phyloP scores from a whole-genome alignment of 1,140 invertebrate genomes.

The Hyles vespertilio region DNA sequence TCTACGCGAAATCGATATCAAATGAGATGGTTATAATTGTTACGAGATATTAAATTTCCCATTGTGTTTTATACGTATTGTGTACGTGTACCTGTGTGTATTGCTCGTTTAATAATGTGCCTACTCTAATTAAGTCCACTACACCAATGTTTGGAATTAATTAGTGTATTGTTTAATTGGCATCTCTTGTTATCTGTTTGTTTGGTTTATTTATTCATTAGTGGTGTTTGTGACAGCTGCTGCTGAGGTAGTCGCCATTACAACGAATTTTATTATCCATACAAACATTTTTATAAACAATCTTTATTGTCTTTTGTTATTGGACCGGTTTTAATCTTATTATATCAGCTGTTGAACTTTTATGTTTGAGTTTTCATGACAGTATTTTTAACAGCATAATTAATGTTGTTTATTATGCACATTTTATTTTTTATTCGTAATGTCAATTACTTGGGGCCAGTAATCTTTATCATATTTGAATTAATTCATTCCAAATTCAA shows the following conservation, averaged over 20 bases:
- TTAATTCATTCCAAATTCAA: too few relatives aligned
- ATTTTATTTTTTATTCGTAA: too few relatives aligned
- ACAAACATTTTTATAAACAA: background rate
- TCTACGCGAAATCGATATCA: slow-evolving; percentile 7
- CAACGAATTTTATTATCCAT: slow-evolving; percentile 27
- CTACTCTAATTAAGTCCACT: slow-evolving; percentile 73
- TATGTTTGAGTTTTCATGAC: background rate
- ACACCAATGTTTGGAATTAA: slow-evolving; percentile 75
- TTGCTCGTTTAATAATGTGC: slow-evolving; percentile 65
- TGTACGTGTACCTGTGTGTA: slow-evolving; percentile 36
- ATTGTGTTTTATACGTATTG: slow-evolving; percentile 36
- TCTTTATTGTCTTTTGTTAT: background rate
- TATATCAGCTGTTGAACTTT: background rate
- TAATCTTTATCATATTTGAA: too few relatives aligned
- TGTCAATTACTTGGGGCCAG: too few relatives aligned
- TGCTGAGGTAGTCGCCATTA: slow-evolving; percentile 50
- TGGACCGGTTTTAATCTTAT: background rate
- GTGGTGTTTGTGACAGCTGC: slow-evolving; percentile 69
- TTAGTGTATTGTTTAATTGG: slow-evolving; percentile 76
- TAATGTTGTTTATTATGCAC: too few relatives aligned
- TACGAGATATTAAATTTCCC: slow-evolving; percentile 42
- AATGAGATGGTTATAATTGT: slow-evolving; percentile 16
- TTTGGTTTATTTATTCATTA: slow-evolving; percentile 75
- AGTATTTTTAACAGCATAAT: too few relatives aligned
- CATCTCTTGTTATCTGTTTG: slow-evolving; percentile 76